These are phyloP conservation scores for Pangasianodon gigas DNA, from an alignment of 2,113 vertebrate species.

Conservation along the genomic window DNA sequence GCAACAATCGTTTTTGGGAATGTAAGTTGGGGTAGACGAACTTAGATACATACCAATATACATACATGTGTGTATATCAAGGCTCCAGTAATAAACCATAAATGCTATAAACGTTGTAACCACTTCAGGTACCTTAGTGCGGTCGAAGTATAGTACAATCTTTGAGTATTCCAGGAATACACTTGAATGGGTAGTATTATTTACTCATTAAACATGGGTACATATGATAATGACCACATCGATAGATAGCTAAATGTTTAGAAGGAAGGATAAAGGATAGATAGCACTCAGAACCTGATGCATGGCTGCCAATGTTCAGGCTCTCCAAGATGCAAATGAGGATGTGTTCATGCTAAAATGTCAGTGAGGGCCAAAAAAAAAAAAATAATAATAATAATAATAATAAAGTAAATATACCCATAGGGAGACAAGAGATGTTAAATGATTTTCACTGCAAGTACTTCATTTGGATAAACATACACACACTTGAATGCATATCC, in stretches of 20 bases:
- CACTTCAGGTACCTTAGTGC: slow-evolving; percentile 76
- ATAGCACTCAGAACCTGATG: slow-evolving; percentile 63
- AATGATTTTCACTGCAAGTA: slow-evolving; percentile 59
- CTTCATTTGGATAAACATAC: slow-evolving; percentile 66
- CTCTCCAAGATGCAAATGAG: slow-evolving; percentile 64
- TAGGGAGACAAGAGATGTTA: slow-evolving; percentile 55
- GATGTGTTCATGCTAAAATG: slow-evolving; percentile 68
- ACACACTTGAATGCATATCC: slow-evolving; percentile 71
- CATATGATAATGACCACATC: slow-evolving; percentile 74
- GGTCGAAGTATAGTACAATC: slow-evolving; percentile 79
- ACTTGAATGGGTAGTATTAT: slow-evolving; percentile 61
- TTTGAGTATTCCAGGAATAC: slow-evolving; percentile 73
- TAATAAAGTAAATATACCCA: slow-evolving; percentile 54
- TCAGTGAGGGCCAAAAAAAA: slow-evolving; percentile 42
- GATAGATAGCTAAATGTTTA: slow-evolving; percentile 65
- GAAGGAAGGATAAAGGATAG: slow-evolving; percentile 67
- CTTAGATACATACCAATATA: slow-evolving; percentile 83
- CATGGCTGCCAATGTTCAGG: slow-evolving; percentile 65
- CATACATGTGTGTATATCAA: slow-evolving; percentile 80
- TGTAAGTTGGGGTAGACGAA: slow-evolving; percentile 82
- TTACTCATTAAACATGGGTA: slow-evolving; percentile 71
- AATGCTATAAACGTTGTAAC: slow-evolving; percentile 73
- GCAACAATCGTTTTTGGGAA: slow-evolving; percentile 80
- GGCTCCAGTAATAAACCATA: slow-evolving; percentile 79
- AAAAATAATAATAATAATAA: too few species aligned